These are phyloP conservation scores for Lepidurus couesii DNA, from an alignment of 1,140 invertebrate genomes.

Conservation along the genomic window DNA sequence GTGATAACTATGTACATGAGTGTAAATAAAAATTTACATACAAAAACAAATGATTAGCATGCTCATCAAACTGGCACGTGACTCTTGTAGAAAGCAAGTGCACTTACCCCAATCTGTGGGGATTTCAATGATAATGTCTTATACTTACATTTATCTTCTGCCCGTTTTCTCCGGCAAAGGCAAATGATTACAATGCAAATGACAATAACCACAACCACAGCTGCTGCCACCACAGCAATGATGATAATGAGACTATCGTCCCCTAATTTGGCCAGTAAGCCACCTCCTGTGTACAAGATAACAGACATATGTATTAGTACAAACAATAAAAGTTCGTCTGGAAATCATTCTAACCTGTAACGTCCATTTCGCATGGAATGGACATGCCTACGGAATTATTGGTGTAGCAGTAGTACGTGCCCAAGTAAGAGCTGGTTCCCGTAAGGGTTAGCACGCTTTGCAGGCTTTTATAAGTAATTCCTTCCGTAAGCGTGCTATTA, in stretches of 20 bases:
- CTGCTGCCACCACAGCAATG: constrained; percentile 63
- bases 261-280: constrained; percentile 69
- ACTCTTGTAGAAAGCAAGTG: background rate
- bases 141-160: constrained; percentile 79
- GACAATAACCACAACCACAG: constrained; percentile 69
- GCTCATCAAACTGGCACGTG: background rate
- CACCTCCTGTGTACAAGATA: constrained; percentile 43
- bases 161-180: constrained; percentile 68
- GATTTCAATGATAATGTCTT: background rate
- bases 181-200: constrained; percentile 76
- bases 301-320: background rate
- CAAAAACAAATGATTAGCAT: background rate
- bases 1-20: constrained; percentile 2
- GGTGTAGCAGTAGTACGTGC: constrained; percentile 75
- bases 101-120: background rate
- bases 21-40: background rate
- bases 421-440: constrained; percentile 57
- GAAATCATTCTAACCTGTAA: constrained; percentile 56
- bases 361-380: constrained; percentile 68
- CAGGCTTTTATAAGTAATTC: constrained; percentile 51
- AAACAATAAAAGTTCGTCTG: background rate
- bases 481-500: constrained; percentile 62
- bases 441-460: constrained; percentile 62
- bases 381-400: constrained; percentile 73
- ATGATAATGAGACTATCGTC: constrained; percentile 70